A percentile compares a stretch with the other conserved stretches of the same genome.
phyloP scores from a whole-genome alignment of 2,113 vertebrate genomes.

The Nerophis ophidion region DNA sequence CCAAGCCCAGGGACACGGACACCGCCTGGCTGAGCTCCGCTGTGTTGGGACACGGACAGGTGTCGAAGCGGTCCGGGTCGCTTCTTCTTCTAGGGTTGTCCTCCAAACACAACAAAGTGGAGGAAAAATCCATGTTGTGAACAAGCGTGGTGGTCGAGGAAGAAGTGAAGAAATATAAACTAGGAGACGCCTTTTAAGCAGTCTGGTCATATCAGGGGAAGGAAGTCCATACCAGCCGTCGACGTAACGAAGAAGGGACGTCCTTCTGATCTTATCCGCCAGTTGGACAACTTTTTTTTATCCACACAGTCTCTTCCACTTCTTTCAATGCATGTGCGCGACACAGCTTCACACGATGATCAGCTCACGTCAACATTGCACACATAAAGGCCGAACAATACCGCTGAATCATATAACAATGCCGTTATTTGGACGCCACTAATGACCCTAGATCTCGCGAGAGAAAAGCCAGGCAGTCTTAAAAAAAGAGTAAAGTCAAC shows the following conservation, averaged over 20 bases:
- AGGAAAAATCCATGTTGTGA: conserved; percentile 43
- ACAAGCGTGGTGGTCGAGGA: conserved; percentile 4
- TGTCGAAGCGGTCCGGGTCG: conserved; percentile 27
- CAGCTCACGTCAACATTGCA: not conserved
- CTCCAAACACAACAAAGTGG: conserved; percentile 16
- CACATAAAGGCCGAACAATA: too few species aligned
- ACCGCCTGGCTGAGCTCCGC: conserved; percentile 82
- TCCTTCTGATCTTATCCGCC: conserved; percentile 26
- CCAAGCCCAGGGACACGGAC: conserved; percentile 81
- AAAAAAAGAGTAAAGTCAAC: not conserved
- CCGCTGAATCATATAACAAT: not conserved
- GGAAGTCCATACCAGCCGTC: conserved; percentile 16
- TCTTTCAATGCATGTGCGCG: not conserved
- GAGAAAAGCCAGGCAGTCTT: not conserved
- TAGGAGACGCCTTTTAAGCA: conserved; percentile 35
- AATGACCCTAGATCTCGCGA: not conserved
- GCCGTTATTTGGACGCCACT: not conserved
- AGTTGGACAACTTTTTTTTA: conserved; percentile 30
- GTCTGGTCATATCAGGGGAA: conserved; percentile 21
- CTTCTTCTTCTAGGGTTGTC: conserved; percentile 30
- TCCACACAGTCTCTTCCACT: not conserved
- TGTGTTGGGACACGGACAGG: conserved; percentile 68
- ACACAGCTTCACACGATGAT: not conserved
- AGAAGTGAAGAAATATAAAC: conserved; percentile 11
- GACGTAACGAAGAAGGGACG: conserved; percentile 34